phyloP scores from a whole-genome alignment of 2,888 invertebrate species.

The Euproctis similis region DNA sequence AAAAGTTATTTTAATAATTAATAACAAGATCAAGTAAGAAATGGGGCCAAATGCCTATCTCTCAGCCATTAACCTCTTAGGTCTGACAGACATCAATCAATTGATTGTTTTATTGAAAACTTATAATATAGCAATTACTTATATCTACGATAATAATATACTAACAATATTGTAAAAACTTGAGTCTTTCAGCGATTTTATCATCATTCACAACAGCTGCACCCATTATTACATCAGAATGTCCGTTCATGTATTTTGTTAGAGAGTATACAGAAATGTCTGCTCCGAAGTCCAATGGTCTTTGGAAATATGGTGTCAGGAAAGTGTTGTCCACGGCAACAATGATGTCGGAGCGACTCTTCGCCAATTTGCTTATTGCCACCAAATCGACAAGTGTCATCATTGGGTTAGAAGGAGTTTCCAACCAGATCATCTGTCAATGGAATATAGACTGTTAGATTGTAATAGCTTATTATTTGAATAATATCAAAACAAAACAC shows the following conservation, averaged over 20 bases:
- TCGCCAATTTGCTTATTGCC: constrained; percentile 75
- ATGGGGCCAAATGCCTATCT: no score
- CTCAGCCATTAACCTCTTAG: no score
- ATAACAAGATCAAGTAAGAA: no score
- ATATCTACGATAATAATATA: not conserved
- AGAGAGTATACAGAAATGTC: constrained; percentile 94
- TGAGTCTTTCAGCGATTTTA: constrained; percentile 81
- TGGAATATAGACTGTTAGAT: no score
- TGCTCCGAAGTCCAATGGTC: constrained; percentile 92
- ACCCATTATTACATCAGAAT: constrained; percentile 98
- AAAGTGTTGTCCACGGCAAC: constrained; percentile 48
- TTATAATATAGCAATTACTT: no score
- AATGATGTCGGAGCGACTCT: constrained; percentile 34
- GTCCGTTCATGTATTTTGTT: constrained; percentile 99
- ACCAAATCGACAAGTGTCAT: constrained; percentile 92
- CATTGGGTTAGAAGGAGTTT: constrained; percentile 96
- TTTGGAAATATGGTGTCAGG: constrained; percentile 91
- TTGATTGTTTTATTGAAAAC: no score
- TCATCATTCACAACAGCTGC: constrained; percentile 85
- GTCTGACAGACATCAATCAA: no score
- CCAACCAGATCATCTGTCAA: constrained; percentile 94
- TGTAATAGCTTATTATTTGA: no score
- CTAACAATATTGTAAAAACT: constrained; percentile 91
- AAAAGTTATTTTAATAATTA: no score
- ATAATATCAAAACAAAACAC: no score